Evolutionary conservation across 2,888 invertebrate genomes (phyloP), one percentile per base, ranked within the genome.

Genomic region (Lacanobia oleracea): DNA sequence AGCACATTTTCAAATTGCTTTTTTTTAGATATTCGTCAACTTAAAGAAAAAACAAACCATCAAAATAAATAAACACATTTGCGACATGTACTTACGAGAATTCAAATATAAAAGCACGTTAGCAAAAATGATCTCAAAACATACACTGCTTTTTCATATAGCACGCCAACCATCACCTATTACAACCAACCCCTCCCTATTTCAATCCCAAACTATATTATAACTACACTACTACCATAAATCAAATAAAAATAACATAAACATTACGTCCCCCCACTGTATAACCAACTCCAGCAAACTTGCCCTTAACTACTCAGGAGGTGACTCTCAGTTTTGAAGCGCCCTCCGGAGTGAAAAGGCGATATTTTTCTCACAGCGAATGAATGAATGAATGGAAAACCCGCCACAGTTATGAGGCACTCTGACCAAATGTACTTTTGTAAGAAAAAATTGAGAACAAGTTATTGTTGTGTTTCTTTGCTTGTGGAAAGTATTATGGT

Each of bases 271-370:
- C 77, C 64, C 90, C 77, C 83, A 75, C 59, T 91, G 88, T 86
- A 64, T 43, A 75, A 33, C 74, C 67, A 77, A 27, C 92, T 67
- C 40, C 87, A 77, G 62, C 69, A 76, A 88, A 86, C 86, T 88
- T 88, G 72, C 87, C 88, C 88, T 85, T 91, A 92, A 92, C 91
- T 89, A 89, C 86, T 87, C 72, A 87, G 91, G 89, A 85, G 92
- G 93, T 94, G 94, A 94, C 93, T 94, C 88, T 91, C 89, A 89
- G 88, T 93, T 93, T 90, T 89, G 83, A 88, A 90, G 90, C 86
- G 86, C 85, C 75, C 86, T 87, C 83, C 67, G 69, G 61, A 73
- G 75, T 86, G 85, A 85, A 85, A 85, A 75, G 79, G 81, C 83
- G 85, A 83, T 85, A 86, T 83, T 85, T 86, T 65, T 77, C 69